Base-by-base conservation (phyloP, 2,888 invertebrate species). In the Timema podura region DNA sequence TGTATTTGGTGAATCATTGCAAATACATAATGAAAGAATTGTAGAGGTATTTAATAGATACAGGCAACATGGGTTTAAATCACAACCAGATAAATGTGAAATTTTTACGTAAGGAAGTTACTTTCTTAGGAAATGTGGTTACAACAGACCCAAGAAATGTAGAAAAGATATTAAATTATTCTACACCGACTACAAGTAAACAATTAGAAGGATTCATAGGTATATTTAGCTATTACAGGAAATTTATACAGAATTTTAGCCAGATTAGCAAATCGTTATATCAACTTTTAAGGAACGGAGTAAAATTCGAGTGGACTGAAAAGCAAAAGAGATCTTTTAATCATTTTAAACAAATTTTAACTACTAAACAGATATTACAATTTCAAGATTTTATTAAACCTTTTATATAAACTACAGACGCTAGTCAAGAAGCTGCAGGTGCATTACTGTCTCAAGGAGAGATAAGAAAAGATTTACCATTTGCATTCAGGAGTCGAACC, bases 81-180 rank as follows among this genome's bases (percentile, higher is more conserved):
- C n/a, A 11, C n/a, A 57, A 13, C 65, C 70, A 8, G 71, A 70
- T n/a, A 74, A 72, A 68, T 74, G 73, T 61, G 64, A 67, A 67
- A 72, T 74, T 64, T 30, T 70, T 74, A 13, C 46, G 48, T 8
- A 71, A 51, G 11, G 30, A 54, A 44, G 59, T 68, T n/a, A 48
- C 65, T 46, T 10, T 46, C 5, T 30, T 46, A 8, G 48, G 51
- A 16, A 7, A 61, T 61, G 11, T 65, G 13, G 74, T 77, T 8
- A 73, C 70, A 9, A 15, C 30, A 10, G 16, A 68, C 44, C 64
- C 68, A 30, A n/a, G 51, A 46, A 51, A 65, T 65, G 1, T 70
- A 10, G 47, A 44, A 47, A 15, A 51, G 44, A 15, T 65, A 46
- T 15, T 10, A 13, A 30, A 65, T 51, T 69, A 64, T 30, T 44